Percentiles rank a stretch among this genome's conserved stretches.
phyloP scores from a whole-genome alignment of 1,140 invertebrate genomes.

The Neodiprion virginianus region DNA sequence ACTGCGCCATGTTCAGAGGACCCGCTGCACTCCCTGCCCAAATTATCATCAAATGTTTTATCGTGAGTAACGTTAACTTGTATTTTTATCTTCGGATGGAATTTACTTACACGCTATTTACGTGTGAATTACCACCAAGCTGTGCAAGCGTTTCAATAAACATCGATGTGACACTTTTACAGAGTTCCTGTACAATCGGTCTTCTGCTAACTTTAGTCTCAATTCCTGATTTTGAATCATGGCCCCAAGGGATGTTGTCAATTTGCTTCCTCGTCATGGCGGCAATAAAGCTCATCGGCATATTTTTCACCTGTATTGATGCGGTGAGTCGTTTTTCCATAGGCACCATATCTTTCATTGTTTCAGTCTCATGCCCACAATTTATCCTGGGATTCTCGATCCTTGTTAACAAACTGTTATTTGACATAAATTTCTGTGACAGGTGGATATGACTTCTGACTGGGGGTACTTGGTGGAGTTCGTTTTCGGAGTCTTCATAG shows the following conservation, averaged over 20 bases:
- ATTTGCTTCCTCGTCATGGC: constrained; percentile 19
- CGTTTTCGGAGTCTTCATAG: constrained; percentile 26
- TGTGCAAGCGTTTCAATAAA: too few species aligned
- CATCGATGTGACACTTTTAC: too few species aligned
- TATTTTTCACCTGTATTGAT: constrained; percentile 17
- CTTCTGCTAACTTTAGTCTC: too few species aligned
- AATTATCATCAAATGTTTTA: not conserved
- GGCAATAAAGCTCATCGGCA: constrained; percentile 22
- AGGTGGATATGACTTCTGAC: constrained; percentile 31
- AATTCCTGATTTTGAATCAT: too few species aligned
- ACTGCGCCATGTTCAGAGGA: not conserved
- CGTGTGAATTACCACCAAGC: too few species aligned
- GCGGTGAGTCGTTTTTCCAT: constrained; percentile 19
- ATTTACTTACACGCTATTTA: too few species aligned
- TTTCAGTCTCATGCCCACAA: not conserved
- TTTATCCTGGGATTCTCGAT: too few species aligned
- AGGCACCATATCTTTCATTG: not conserved
- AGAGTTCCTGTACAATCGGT: too few species aligned
- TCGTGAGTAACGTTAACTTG: too few species aligned
- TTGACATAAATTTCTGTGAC: not conserved
- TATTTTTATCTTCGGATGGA: too few species aligned
- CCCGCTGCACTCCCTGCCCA: not conserved
- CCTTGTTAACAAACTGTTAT: too few species aligned
- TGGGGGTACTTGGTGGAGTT: constrained; percentile 31
- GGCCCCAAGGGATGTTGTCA: not conserved